Evolutionary conservation across 2,113 vertebrate genomes (phyloP).

Genomic region (Podocnemis expansa): DNA sequence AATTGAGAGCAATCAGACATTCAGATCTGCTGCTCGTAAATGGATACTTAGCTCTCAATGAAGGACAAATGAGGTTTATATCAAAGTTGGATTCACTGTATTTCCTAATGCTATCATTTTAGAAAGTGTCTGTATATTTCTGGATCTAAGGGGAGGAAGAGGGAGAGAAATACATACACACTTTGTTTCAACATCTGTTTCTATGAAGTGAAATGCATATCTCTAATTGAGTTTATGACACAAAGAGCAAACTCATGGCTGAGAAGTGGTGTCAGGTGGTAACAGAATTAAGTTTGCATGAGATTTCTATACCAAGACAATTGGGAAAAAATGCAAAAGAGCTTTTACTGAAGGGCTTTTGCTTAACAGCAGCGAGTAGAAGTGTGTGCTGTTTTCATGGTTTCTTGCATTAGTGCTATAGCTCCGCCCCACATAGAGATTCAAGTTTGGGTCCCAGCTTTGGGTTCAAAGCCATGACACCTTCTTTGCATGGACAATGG

Average conservation of each 20-base stretch:
- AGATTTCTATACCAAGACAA: slow-evolving; percentile 72
- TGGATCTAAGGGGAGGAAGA: neutral
- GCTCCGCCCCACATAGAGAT: slow-evolving; percentile 42
- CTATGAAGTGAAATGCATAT: slow-evolving; percentile 43
- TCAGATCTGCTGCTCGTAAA: fast-evolving
- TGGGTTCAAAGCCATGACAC: slow-evolving; percentile 72
- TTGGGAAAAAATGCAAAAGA: slow-evolving; percentile 70
- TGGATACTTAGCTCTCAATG: neutral
- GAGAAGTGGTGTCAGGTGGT: slow-evolving; percentile 77
- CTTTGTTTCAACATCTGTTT: slow-evolving; percentile 68
- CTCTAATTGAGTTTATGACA: slow-evolving; percentile 75
- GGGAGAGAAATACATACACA: neutral
- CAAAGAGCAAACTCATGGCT: slow-evolving; percentile 73
- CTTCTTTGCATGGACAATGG: slow-evolving; percentile 74
- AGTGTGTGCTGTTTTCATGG: slow-evolving; percentile 71
- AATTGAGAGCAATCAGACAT: neutral
- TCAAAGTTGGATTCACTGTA: neutral
- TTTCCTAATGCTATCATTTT: neutral
- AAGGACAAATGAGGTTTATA: neutral
- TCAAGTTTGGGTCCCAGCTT: slow-evolving; percentile 66
- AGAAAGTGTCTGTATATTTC: neutral
- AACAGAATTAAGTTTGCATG: slow-evolving; percentile 75
- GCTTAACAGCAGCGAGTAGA: slow-evolving; percentile 55
- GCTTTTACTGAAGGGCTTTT: slow-evolving; percentile 51
- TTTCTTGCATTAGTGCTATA: slow-evolving; percentile 51